These are phyloP conservation scores for Anser brachyrhynchus DNA, from an alignment of 2,113 vertebrate genomes.

Conservation along the genomic window DNA sequence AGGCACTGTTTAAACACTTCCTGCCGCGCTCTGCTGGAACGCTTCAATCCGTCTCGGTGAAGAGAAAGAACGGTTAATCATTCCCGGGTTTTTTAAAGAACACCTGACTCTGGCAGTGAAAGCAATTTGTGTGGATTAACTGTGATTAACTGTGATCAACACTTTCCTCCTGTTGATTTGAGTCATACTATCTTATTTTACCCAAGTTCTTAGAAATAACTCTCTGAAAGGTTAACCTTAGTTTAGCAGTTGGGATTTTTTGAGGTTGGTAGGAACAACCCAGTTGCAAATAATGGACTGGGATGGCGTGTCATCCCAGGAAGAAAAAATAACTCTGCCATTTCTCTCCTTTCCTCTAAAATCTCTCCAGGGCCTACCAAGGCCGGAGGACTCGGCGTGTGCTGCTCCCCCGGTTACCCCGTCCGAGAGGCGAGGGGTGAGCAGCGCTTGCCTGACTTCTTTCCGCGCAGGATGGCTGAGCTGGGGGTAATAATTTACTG, in stretches of 20 bases:
- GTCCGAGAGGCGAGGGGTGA: not conserved
- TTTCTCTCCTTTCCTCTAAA: not conserved
- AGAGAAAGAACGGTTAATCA: conserved; percentile 3
- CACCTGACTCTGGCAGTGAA: conserved; percentile 14
- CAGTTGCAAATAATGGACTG: not conserved
- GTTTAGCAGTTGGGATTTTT: conserved; percentile 43
- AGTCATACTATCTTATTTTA: conserved; percentile 57
- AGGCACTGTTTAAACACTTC: not conserved
- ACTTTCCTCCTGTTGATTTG: conserved; percentile 20
- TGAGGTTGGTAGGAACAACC: not conserved
- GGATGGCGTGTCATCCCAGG: not conserved
- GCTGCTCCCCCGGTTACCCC: not conserved
- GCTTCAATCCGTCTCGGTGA: not conserved
- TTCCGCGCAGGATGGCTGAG: not conserved
- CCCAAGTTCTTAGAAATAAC: conserved; percentile 50
- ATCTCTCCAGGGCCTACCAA: not conserved
- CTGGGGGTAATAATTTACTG: conserved; percentile 43
- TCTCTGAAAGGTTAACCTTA: conserved; percentile 49
- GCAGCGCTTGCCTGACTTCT: not conserved
- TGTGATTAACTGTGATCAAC: conserved; percentile 13
- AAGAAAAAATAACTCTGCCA: not conserved
- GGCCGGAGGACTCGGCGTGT: not conserved
- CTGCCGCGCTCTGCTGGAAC: not conserved
- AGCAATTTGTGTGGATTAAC: conserved; percentile 5
- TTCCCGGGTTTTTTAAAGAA: not conserved